Evolutionary conservation across 1,140 invertebrate genomes (phyloP), one percentile per base, ranked within the genome.

Genomic region (Olivierus martensii): DNA sequence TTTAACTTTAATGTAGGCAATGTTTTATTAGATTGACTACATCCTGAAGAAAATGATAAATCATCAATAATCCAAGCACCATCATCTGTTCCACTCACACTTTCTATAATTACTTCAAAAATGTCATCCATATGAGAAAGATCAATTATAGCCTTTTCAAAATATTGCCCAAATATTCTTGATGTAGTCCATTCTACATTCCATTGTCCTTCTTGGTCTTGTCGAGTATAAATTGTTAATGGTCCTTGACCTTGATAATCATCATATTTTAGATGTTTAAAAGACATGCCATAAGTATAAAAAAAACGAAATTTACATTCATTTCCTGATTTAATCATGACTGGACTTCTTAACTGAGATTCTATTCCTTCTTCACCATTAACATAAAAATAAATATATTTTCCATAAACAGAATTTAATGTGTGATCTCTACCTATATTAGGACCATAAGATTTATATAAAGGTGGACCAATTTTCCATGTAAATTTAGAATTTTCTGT

Each of bases 1-100:
- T 52, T 56, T 11, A 1, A 47, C 19, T 21, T 18, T 42, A 12
- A 53, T 7, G 11, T 19, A 14, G 59, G 53, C 9, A 61, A 18
- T 2, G 46, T 45, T 34, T 53, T 37, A 12, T 59, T 52, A 1
- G 49, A 55, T 11, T 52, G 12, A 37, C 46, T 28, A 38, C 60
- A 61, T n/a, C 62, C 69, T 36, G 64, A 62, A 18, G 67, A 65
- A 21, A 71, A 67, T n/a, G 64, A 64, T 1, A 67, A 38, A 57
- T 71, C 68, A 62, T 70, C 69, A 37, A 69, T 61, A 11, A 65
- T 66, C 55, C 70, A 69, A 46, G 66, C 66, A 15, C 66, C 66
- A 37, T 55, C 58, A 28, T 59, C 57, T 7, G 56, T 53, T 12
- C 66, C 66, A 14, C 60, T 59, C 37, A 54, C 46, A 34, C 54